phyloP scores from a whole-genome alignment of 1,140 invertebrate genomes.

The Stenopsyche tienmushanensis region DNA sequence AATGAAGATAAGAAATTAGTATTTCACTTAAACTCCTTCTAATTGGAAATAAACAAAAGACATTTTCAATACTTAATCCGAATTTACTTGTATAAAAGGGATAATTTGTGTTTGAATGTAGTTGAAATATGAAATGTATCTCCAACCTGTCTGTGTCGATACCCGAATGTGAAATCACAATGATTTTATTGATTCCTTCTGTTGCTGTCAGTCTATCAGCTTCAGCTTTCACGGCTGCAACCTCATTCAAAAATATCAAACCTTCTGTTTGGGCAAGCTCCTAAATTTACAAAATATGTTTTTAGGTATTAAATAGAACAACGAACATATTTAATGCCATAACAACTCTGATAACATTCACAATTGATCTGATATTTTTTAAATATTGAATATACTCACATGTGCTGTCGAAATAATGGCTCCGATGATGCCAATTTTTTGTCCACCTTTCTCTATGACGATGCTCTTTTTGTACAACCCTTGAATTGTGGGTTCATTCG shows the following conservation, averaged over 20 bases:
- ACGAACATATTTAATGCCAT: background rate
- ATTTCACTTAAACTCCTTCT: too few relatives aligned
- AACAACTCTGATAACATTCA: too few relatives aligned
- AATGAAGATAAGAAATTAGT: too few relatives aligned
- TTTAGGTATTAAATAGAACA: background rate
- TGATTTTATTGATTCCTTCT: conserved; percentile 72
- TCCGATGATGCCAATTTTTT: conserved; percentile 80
- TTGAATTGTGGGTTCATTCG: conserved; percentile 67
- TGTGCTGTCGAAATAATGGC: conserved; percentile 69
- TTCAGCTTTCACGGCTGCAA: conserved; percentile 64
- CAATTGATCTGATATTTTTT: too few relatives aligned
- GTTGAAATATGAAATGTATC: background rate
- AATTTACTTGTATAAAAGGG: background rate
- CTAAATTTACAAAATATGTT: conserved; percentile 47
- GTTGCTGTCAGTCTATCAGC: conserved; percentile 60
- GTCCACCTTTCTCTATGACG: conserved; percentile 58
- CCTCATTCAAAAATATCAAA: conserved; percentile 67
- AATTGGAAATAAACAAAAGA: too few relatives aligned
- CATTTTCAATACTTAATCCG: too few relatives aligned
- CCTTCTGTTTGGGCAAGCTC: conserved; percentile 61
- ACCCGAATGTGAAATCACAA: conserved; percentile 79
- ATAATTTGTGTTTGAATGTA: background rate
- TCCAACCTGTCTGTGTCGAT: conserved; percentile 63
- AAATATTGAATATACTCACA: conserved; percentile 52
- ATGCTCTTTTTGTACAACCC: conserved; percentile 62